Percentiles rank a stretch among this genome's conserved stretches.
Evolutionary conservation across 2,797 vertebrate genomes (phyloP).

Genomic region (Lithobates pipiens): DNA sequence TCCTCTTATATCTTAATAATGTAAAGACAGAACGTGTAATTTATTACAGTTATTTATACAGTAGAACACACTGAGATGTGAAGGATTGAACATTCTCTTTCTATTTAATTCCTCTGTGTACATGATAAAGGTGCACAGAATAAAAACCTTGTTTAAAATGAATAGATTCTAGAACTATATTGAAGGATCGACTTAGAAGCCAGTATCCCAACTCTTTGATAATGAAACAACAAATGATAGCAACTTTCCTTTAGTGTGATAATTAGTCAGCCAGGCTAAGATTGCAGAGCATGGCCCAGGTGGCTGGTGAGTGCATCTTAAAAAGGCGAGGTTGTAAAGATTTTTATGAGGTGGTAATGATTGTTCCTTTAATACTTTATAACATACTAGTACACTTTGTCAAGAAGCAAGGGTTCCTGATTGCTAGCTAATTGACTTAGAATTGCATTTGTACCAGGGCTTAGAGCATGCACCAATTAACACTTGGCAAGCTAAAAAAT

Average conservation of each 20-base stretch:
- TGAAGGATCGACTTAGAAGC: not conserved
- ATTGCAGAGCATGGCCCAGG: conserved; percentile 25
- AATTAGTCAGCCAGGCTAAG: conserved; percentile 49
- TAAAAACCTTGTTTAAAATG: conserved; percentile 12
- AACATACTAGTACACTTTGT: conserved; percentile 68
- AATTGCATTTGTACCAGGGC: conserved; percentile 71
- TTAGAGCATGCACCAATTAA: conserved; percentile 77
- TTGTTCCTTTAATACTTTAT: conserved; percentile 65
- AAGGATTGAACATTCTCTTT: not conserved
- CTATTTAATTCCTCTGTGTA: not conserved
- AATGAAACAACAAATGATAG: conserved; percentile 35
- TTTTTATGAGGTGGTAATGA: conserved; percentile 63
- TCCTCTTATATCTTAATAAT: not conserved
- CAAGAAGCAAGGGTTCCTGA: conserved; percentile 70
- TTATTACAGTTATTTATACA: not conserved
- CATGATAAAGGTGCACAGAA: not conserved
- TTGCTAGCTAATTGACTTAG: conserved; percentile 70
- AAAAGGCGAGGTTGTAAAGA: conserved; percentile 57
- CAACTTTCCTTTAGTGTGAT: conserved; percentile 27
- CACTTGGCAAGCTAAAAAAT: conserved; percentile 76
- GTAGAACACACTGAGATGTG: not conserved
- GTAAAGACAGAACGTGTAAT: not conserved
- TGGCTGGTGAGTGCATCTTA: conserved; percentile 53
- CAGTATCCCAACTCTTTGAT: conserved; percentile 13
- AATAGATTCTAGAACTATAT: not conserved